phyloP scores from a whole-genome alignment of 2,113 vertebrate genomes.

The Malurus alboscapulatus region DNA sequence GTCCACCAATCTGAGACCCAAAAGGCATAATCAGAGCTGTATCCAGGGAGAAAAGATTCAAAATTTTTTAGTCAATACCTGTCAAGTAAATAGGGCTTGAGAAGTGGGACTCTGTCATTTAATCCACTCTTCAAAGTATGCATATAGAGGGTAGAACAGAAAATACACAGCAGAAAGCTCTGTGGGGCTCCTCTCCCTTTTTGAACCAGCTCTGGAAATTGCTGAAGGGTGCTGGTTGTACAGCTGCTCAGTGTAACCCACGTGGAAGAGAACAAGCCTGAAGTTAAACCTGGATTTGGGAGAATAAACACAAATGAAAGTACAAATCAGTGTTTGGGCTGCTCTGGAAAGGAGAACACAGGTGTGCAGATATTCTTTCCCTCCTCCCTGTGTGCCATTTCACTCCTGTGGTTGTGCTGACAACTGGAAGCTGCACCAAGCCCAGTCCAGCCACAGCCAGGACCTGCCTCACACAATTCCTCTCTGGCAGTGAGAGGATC shows the following conservation, averaged over 20 bases:
- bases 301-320: background rate
- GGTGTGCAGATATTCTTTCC: accelerated
- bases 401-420: accelerated
- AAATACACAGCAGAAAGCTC: background rate
- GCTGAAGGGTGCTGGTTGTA: background rate
- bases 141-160: background rate
- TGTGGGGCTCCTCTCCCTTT: background rate
- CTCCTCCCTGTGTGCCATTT: background rate
- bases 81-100: background rate
- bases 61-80: background rate
- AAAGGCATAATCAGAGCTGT: background rate
- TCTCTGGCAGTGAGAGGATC: background rate
- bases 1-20: background rate
- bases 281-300: background rate
- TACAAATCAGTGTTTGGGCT: accelerated
- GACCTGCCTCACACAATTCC: accelerated
- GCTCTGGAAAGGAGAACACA: background rate
- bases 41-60: background rate
- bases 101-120: background rate
- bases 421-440: accelerated
- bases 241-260: background rate
- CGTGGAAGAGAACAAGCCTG: background rate
- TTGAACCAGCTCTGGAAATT: background rate
- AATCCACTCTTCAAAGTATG: background rate
- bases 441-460: background rate